Evolutionary conservation across 2,888 invertebrate genomes (phyloP).

Genomic region (Oeneis ivallda): DNA sequence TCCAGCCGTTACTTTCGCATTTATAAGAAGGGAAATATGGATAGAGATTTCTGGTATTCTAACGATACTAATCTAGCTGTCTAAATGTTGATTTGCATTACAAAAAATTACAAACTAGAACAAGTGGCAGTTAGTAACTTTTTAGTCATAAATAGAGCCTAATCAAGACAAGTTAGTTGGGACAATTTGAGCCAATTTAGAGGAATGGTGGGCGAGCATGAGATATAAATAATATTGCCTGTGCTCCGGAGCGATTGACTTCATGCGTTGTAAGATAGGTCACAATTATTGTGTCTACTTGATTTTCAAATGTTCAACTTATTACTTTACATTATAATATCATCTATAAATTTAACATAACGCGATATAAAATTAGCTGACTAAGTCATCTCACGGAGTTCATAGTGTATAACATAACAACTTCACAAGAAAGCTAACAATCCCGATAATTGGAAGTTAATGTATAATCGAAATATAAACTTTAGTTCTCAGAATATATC

Average conservation of each 20-base stretch:
- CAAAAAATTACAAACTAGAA: not conserved
- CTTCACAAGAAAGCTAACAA: slow-evolving; percentile 45
- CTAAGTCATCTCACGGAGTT: not conserved
- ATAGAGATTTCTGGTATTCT: too few relatives aligned
- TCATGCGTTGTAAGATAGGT: slow-evolving; percentile 49
- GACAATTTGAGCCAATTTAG: slow-evolving; percentile 68
- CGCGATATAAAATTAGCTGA: too few relatives aligned
- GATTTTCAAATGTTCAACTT: slow-evolving; percentile 30
- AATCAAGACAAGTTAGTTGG: slow-evolving; percentile 69
- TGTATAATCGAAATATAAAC: slow-evolving; percentile 41
- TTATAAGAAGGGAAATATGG: too few relatives aligned
- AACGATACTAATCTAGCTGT: too few relatives aligned
- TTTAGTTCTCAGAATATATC: slow-evolving; percentile 54
- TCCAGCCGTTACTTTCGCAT: too few relatives aligned
- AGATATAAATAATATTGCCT: slow-evolving; percentile 50
- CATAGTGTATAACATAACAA: not conserved
- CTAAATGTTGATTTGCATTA: too few relatives aligned
- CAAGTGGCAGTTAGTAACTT: slow-evolving; percentile 17
- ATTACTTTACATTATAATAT: not conserved
- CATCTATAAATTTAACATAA: not conserved
- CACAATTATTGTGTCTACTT: slow-evolving; percentile 55
- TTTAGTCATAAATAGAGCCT: slow-evolving; percentile 54
- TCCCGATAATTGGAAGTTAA: slow-evolving; percentile 43
- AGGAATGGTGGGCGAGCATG: slow-evolving; percentile 58
- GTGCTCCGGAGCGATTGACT: slow-evolving; percentile 54